These are phyloP conservation scores for Bujurquina vittata DNA, from an alignment of 2,113 vertebrate species.

Conservation along the genomic window DNA sequence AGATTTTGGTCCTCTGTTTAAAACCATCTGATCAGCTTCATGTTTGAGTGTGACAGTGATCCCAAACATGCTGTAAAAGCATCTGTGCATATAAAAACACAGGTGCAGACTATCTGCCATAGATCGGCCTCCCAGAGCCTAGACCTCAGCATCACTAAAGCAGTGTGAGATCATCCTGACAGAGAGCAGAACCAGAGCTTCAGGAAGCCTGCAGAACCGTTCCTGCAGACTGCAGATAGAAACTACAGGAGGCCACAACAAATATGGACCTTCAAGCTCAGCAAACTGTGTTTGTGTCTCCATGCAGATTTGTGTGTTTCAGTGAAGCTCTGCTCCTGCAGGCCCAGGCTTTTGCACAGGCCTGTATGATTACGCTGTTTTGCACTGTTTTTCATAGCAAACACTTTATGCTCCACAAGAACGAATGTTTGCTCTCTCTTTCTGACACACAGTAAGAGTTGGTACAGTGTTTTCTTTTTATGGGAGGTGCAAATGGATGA, in stretches of 20 bases:
- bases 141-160: neutral
- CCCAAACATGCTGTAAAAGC: neutral
- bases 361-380: neutral
- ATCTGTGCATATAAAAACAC: neutral
- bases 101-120: accelerated
- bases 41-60: neutral
- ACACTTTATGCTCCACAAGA: neutral
- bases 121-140: neutral
- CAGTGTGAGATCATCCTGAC: neutral
- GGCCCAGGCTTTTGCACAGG: neutral
- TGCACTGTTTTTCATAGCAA: neutral
- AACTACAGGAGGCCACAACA: too few species aligned
- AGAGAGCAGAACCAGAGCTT: neutral
- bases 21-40: neutral
- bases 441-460: neutral
- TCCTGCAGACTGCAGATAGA: neutral
- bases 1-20: neutral
- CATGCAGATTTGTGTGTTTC: neutral
- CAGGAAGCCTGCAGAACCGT: neutral
- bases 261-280: neutral
- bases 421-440: neutral
- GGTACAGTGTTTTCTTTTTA: constrained; percentile 21
- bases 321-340: neutral
- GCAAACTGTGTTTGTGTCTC: neutral
- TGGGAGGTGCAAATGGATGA: neutral